phyloP scores from a whole-genome alignment of 2,797 vertebrate species.

The Anableps anableps region DNA sequence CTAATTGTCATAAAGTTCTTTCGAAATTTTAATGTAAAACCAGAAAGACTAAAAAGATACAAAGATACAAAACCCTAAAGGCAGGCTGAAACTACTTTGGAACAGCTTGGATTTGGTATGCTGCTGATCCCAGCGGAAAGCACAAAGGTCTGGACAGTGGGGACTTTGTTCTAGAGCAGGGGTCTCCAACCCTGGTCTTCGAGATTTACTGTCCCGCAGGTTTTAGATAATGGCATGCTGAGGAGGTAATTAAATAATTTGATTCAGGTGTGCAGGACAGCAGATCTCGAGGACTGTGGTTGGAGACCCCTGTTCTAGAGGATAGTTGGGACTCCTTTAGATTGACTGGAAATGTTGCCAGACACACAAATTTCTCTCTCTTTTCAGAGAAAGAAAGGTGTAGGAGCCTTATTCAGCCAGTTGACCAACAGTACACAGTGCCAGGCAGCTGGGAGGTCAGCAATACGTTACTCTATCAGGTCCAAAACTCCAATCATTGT shows the following conservation, averaged over 20 bases:
- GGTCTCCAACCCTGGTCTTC: not conserved
- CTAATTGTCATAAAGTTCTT: not conserved
- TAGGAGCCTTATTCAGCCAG: not conserved
- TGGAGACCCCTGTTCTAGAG: not conserved
- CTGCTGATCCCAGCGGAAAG: not conserved
- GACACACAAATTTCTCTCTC: not conserved
- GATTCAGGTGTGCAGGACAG: not conserved
- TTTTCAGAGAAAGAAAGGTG: not conserved
- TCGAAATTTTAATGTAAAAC: not conserved
- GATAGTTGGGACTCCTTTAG: not conserved
- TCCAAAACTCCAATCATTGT: too few species aligned
- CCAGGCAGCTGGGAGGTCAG: not conserved
- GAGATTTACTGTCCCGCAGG: not conserved
- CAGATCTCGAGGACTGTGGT: not conserved
- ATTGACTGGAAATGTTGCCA: not conserved
- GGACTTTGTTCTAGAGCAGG: not conserved
- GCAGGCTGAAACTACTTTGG: not conserved
- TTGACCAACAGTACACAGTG: not conserved
- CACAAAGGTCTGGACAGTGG: not conserved
- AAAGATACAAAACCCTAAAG: slow-evolving; percentile 7
- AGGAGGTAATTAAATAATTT: not conserved
- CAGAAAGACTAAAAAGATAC: slow-evolving; percentile 10
- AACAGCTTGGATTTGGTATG: not conserved
- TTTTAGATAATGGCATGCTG: not conserved
- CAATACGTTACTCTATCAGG: too few species aligned